Percentiles rank a stretch among this genome's conserved stretches.
Evolutionary conservation across 2,888 invertebrate species (phyloP).

Genomic region (Gortyna flavago): DNA sequence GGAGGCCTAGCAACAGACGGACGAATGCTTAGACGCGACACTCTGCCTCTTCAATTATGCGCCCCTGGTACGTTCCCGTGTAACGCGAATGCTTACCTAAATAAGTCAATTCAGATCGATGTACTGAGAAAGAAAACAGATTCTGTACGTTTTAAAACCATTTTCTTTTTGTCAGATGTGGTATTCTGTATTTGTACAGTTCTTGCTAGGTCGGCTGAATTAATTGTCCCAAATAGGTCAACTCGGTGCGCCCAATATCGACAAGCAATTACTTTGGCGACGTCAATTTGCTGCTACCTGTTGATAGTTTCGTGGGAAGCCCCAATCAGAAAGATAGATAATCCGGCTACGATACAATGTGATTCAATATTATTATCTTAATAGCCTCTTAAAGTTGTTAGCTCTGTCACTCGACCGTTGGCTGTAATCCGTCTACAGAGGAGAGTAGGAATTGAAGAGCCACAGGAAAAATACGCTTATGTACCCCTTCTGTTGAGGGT

Average conservation of each 20-base stretch:
- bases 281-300: constrained; percentile 53
- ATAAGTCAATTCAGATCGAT: constrained; percentile 33
- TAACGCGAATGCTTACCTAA: constrained; percentile 28
- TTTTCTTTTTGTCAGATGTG: neutral
- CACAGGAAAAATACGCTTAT: constrained; percentile 78
- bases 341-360: constrained; percentile 68
- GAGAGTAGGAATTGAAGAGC: constrained; percentile 63
- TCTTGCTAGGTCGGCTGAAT: constrained; percentile 16
- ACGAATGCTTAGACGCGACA: constrained; percentile 76
- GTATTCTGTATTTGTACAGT: neutral
- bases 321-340: constrained; percentile 61
- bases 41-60: constrained; percentile 67
- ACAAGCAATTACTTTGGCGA: constrained; percentile 55
- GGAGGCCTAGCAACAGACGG: constrained; percentile 72
- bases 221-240: constrained; percentile 43
- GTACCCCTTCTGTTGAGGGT: constrained; percentile 77
- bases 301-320: constrained; percentile 58
- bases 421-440: constrained; percentile 71
- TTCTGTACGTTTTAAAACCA: neutral
- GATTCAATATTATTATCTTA: constrained; percentile 74
- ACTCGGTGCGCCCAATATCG: constrained; percentile 41
- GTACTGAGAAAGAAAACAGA: neutral
- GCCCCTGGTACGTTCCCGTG: constrained; percentile 28
- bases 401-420: constrained; percentile 69
- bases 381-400: constrained; percentile 75